Base-by-base conservation (phyloP, 2,888 invertebrate genomes). In the Fragum fragum region DNA sequence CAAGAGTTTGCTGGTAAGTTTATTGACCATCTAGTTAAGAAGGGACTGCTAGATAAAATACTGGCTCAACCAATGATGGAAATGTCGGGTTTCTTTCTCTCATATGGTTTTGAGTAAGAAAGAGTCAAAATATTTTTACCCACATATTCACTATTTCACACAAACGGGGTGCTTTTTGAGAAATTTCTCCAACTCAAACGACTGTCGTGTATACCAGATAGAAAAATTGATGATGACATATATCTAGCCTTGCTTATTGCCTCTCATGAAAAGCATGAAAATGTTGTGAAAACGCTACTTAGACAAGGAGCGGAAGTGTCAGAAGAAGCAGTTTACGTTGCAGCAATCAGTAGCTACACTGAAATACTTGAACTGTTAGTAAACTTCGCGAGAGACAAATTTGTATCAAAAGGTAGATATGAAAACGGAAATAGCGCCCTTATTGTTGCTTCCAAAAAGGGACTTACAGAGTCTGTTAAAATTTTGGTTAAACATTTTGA, bases 241-340 rank as follows among this genome's bases (percentile, higher is more conserved):
- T 63, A 71, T 16, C 9, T 57, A 9, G 68, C 74, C 11, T 29
- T 81, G 18, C 55, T 81, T 2, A 29, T 77, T 16, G 73, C 77
- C 21, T 66, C 61, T 6, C 74, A 77, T 36, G n/a, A 63, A 23
- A 63, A 68, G 3, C 55, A 75, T 11, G 18, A 29, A 36, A 75
- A 77, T 11, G 61, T 77, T 3, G 59, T 81, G 2, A 16, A 72
- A 39, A 52, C 55, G 39, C 42, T 81, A 9, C 18, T 81, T 14
- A 14, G 21, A 18, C 14, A 36, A 21, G 75, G 81, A 28, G 59
- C 66, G 23, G 52, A 61, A 29, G 68, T 81, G 1, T 59, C 73
- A 5, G 78, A 71, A 21, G 78, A 81, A 26, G 68, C 72, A n/a
- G 72, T 78, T 47, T 72, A 77, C 21, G 74, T 81, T 21, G 81